phyloP scores from a whole-genome alignment of 2,113 vertebrate species.

The Tetrax tetrax region DNA sequence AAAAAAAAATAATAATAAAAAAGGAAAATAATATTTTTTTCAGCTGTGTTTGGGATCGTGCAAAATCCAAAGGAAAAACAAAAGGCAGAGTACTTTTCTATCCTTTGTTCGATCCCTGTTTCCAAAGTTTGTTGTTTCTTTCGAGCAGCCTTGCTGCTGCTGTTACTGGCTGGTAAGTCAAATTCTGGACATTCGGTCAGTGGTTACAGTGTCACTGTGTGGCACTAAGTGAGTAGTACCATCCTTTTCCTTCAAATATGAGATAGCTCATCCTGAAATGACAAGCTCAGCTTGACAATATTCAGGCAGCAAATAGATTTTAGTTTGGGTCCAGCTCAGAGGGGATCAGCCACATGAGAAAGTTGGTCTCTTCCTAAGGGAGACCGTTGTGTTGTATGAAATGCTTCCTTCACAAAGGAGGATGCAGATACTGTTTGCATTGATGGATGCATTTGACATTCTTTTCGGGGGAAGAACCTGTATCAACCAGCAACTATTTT shows the following conservation, averaged over 20 bases:
- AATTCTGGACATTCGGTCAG: not conserved
- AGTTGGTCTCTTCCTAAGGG: not conserved
- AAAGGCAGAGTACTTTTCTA: not conserved
- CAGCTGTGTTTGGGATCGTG: not conserved
- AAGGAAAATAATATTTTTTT: not conserved
- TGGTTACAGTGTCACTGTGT: not conserved
- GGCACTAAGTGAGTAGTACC: not conserved
- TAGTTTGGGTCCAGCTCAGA: not conserved
- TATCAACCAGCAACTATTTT: not conserved
- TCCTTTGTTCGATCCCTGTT: accelerated
- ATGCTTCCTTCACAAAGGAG: not conserved
- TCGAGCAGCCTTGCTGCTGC: not conserved
- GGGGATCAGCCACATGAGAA: not conserved
- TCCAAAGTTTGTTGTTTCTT: not conserved
- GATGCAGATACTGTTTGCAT: not conserved
- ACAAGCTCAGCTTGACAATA: not conserved
- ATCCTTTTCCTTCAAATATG: not conserved
- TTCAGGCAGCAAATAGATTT: not conserved
- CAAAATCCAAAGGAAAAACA: not conserved
- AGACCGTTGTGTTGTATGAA: not conserved
- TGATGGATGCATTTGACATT: not conserved
- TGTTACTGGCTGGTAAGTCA: not conserved
- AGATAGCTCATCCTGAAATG: not conserved
- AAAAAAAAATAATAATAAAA: not conserved
- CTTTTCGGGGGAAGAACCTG: not conserved